phyloP scores from a whole-genome alignment of 1,140 invertebrate species.

The Cephus cinctus region DNA sequence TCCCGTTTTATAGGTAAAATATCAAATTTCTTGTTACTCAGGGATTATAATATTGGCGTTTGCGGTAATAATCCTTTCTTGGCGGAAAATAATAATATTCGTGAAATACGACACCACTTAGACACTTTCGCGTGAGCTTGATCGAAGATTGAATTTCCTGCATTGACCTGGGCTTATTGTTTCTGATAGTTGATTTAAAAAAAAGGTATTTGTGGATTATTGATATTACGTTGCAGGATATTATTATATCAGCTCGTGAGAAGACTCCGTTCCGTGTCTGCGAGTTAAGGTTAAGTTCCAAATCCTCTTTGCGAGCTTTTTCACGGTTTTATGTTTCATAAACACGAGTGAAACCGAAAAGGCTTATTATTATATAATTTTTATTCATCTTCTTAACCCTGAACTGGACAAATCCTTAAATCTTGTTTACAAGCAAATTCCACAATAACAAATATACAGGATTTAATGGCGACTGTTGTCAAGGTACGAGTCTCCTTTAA shows the following conservation, averaged over 20 bases:
- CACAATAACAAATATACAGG: conserved; percentile 36
- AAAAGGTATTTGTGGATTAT: conserved; percentile 40
- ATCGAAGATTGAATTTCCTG: conserved; percentile 50
- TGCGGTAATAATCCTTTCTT: conserved; percentile 45
- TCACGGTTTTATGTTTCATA: conserved; percentile 56
- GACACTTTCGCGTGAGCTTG: too few relatives aligned
- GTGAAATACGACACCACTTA: conserved; percentile 48
- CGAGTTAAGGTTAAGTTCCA: conserved; percentile 28
- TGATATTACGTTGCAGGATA: conserved; percentile 47
- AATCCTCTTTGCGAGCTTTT: conserved; percentile 55
- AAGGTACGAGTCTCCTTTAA: conserved; percentile 35
- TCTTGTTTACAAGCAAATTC: conserved; percentile 48
- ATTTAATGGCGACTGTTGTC: conserved; percentile 40
- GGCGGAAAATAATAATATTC: conserved; percentile 47
- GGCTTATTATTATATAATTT: conserved; percentile 38
- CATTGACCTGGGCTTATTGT: conserved; percentile 44
- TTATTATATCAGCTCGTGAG: conserved; percentile 26
- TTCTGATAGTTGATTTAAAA: conserved; percentile 45
- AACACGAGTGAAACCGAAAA: conserved; percentile 37
- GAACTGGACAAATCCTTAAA: conserved; percentile 44
- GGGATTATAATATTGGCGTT: conserved; percentile 53
- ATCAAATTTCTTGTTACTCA: conserved; percentile 44
- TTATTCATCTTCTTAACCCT: conserved; percentile 14
- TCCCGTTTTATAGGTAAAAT: conserved; percentile 38
- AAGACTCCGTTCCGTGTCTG: neutral